Evolutionary conservation across 2,888 invertebrate species (phyloP).

Genomic region (Smittia aterrima): DNA sequence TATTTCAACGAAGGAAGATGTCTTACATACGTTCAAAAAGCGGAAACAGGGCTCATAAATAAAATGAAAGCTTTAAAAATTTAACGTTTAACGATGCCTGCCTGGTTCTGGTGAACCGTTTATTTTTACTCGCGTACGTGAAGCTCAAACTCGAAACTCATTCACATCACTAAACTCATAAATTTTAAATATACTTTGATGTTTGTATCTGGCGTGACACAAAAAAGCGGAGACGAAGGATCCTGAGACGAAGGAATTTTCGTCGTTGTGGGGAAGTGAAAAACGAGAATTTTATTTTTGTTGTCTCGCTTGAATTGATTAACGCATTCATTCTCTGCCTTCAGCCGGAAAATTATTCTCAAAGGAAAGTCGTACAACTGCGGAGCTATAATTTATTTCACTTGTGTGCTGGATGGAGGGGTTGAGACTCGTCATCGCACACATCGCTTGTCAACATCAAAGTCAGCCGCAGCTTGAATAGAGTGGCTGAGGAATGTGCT

Average conservation of each 20-base stretch:
- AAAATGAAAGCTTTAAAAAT: conserved; percentile 11
- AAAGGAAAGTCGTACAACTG: conserved; percentile 14
- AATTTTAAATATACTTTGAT: conserved; percentile 41
- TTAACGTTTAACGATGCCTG: conserved; percentile 7
- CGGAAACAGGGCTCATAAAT: conserved; percentile 18
- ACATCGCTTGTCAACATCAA: conserved; percentile 35
- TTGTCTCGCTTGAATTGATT: conserved; percentile 38
- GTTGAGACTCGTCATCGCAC: not conserved
- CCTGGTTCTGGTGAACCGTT: not conserved
- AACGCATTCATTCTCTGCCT: not conserved
- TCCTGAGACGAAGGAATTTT: conserved; percentile 9
- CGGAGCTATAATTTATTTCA: not conserved
- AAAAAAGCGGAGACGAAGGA: not conserved
- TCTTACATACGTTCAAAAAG: not conserved
- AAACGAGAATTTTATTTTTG: not conserved
- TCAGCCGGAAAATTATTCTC: conserved; percentile 19
- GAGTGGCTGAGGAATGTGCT: conserved; percentile 14
- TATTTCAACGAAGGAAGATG: not conserved
- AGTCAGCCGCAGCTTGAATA: conserved; percentile 24
- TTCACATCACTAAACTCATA: conserved; percentile 28
- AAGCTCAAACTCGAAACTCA: not conserved
- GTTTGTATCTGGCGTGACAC: conserved; percentile 34
- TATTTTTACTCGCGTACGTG: not conserved
- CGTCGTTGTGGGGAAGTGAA: not conserved
- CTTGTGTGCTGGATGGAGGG: not conserved